Conservation (phyloP, 2,797 vertebrate species). For the Glossophaga mutica region DNA sequence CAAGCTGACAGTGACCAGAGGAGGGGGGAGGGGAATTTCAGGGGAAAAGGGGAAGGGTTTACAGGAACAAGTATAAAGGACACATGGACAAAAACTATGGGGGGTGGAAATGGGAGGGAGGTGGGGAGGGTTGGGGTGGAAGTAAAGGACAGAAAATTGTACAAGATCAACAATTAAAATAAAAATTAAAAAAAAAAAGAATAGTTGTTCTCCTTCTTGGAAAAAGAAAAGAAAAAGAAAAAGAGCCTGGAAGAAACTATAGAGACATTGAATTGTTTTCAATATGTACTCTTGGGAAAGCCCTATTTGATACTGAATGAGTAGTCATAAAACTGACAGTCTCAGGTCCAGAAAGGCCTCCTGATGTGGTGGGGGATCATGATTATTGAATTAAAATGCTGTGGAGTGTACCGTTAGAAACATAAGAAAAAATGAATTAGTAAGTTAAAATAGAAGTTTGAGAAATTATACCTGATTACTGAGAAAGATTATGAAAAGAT, state of each 20-base stretch:
- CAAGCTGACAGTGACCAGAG: too few species aligned
- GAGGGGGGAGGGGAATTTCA: too few species aligned
- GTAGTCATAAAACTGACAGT: neutral
- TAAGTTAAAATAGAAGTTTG: neutral
- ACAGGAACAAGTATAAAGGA: too few species aligned
- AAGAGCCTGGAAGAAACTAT: neutral
- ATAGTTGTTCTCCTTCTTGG: neutral
- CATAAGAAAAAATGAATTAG: neutral
- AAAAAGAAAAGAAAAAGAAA: neutral
- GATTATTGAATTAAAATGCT: neutral
- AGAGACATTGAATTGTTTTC: neutral
- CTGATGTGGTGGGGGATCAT: neutral
- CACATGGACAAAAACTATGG: too few species aligned
- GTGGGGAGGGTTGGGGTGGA: too few species aligned
- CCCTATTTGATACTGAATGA: neutral
- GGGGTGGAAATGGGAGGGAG: too few species aligned
- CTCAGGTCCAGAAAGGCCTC: neutral
- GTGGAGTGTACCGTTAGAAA: neutral
- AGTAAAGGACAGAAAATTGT: too few species aligned
- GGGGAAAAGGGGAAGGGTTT: too few species aligned
- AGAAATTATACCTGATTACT: neutral
- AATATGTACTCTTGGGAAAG: neutral
- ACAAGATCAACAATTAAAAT: too few species aligned
- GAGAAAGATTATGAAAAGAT: neutral
- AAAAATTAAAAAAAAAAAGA: too few species aligned